Base-by-base conservation (phyloP, 2,797 vertebrate species). In the Oreochromis mossambicus region DNA sequence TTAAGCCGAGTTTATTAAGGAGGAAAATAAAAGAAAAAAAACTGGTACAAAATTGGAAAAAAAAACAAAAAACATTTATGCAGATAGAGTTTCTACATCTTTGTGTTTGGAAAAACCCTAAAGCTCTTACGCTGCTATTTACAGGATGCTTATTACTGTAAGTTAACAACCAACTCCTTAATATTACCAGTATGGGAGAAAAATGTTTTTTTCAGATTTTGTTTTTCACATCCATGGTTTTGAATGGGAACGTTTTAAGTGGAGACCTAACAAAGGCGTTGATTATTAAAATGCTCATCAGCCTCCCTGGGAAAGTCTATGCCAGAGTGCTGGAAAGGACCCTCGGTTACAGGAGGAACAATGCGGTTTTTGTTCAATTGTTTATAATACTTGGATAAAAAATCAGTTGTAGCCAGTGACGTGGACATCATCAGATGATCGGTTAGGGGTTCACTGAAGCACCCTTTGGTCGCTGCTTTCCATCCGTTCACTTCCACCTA, bases 121-220 rank as follows among this genome's bases (percentile, higher is more conserved):
- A 89, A 89, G 61, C 73, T 86, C 89, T 89, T 94, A 89, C 83
- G 83, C 81, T 93, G 92, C 91, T 94, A 88, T 92, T 93, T 86
- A 48, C 81, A 90, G 84, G 84, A 85, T 83, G 51, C 51, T 76
- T 88, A 80, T 89, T 82, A 52, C 12, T 77, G 82, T 15, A 66
- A 78, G 26, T 83, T 88, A 41, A 87, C 26, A 70, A 77, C 41
- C 75, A 70, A 32, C 75, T 81, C 70, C 50, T 87, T 68, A 13
- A 83, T 54, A 17, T 83, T 55, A 90, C 84, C 68, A 58, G 38
- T 7, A 68, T 77, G 63, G 41, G 46, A 84, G 36, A 50, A 56
- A 78, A 66, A 46, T 7, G 48, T 9, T 78, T 73, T 24, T n/a
- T 84, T 24, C 80, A 56, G 11, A 46, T 41, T 51, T 82, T 36